These are phyloP conservation scores for Marcusenius ussheri DNA, from an alignment of 2,113 vertebrate genomes.

Conservation along the genomic window DNA sequence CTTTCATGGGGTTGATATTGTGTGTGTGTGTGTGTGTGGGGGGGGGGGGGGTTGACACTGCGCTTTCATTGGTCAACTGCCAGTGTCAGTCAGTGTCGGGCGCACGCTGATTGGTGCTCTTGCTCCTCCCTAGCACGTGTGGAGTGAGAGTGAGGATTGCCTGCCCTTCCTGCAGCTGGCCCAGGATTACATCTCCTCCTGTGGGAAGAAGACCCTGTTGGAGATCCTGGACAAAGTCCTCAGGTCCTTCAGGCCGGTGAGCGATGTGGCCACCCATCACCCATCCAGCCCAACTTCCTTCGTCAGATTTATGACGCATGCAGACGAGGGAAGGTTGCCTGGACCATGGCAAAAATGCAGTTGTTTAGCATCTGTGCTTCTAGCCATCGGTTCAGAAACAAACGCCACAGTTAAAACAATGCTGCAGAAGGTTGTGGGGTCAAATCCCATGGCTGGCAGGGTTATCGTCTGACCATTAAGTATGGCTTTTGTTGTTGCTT, in stretches of 20 bases:
- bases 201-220: slow-evolving; percentile 93
- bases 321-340: neutral
- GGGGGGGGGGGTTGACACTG: neutral
- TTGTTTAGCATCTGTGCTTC: neutral
- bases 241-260: slow-evolving; percentile 95
- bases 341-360: neutral
- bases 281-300: neutral
- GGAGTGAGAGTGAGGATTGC: slow-evolving; percentile 98
- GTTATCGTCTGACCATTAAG: neutral
- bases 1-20: neutral
- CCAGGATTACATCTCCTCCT: slow-evolving; percentile 97
- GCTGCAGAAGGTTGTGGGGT: neutral
- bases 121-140: slow-evolving; percentile 75
- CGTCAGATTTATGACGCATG: neutral
- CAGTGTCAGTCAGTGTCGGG: neutral
- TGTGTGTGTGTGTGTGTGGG: no score
- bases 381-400: neutral
- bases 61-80: slow-evolving; percentile 10
- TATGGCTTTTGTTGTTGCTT: neutral
- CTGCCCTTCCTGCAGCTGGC: slow-evolving; percentile 92
- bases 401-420: neutral
- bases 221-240: slow-evolving; percentile 98
- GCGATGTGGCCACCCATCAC: slow-evolving; percentile 32
- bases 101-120: slow-evolving; percentile 29
- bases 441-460: neutral